Conservation (phyloP, 2,113 vertebrate genomes). For the Callithrix jacchus region DNA sequence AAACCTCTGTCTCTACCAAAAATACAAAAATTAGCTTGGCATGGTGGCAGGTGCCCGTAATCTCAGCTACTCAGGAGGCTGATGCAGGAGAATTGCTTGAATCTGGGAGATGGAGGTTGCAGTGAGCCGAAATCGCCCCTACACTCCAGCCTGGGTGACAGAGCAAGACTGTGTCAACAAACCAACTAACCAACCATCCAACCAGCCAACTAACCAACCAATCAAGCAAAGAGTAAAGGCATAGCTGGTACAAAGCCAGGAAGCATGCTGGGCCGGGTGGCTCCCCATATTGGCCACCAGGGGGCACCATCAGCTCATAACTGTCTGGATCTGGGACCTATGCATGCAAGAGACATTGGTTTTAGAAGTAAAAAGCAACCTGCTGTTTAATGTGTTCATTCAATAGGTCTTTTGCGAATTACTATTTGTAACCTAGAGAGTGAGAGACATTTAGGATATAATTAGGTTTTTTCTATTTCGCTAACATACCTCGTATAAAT, state of each 20-base stretch:
- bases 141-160: no score
- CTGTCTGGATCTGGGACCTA: background rate
- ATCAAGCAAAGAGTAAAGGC: background rate
- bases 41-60: no score
- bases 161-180: no score
- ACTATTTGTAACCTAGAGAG: background rate
- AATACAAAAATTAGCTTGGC: no score
- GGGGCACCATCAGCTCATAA: background rate
- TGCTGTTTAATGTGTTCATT: background rate
- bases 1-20: no score
- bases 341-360: accelerated
- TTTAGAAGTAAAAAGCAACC: background rate
- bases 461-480: background rate
- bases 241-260: accelerated
- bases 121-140: no score
- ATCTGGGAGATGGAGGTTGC: no score
- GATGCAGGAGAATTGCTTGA: no score
- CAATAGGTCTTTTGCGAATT: background rate
- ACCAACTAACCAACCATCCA: no score
- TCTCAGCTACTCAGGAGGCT: no score
- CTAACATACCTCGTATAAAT: background rate
- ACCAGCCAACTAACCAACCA: no score
- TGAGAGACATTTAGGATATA: background rate
- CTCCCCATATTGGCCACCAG: background rate
- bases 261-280: accelerated